Base-by-base conservation (phyloP, 2,888 invertebrate species). In the Melikaiella ostensackeni region DNA sequence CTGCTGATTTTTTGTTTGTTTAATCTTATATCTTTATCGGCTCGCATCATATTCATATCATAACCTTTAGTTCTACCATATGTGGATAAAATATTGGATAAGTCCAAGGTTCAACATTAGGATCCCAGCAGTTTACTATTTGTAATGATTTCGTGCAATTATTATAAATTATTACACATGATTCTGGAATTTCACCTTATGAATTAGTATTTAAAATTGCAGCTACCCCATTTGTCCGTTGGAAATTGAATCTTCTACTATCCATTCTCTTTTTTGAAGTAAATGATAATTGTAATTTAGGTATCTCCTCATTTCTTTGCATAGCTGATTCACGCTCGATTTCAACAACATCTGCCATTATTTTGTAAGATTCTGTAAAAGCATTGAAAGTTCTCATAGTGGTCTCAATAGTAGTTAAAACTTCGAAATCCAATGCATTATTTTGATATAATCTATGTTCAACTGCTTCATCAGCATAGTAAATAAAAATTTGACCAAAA, bases 101-200 rank as follows among this genome's bases (percentile, higher is more conserved):
- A 74, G 59, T n/a, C 76, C 30, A 70, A 77, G 81, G 82, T 55
- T 83, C 81, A 19, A 80, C 75, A 77, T 83, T 79, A 11, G 82
- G 80, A 79, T 33, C 83, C 78, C 78, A 83, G 62, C 78, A 83
- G 62, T 35, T 78, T 21, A 77, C 73, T 35, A 35, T 27, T 73
- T 81, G 77, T 61, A 84, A 76, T 59, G 24, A 21, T 75, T 77
- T 77, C 13, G 79, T 80, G 16, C 33, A 70, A 61, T 59, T 77
- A 38, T 83, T 79, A n/a, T 79, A 82, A 83, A 75, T 80, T 55
- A 76, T 62, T 1, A 81, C 79, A 42, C 75, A 80, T 13, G 80
- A 82, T 79, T 83, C 79, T 38, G 82, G 79, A 81, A 83, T 82
- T 66, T 84, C 81, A 2, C 82, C 82, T 63, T 83, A 76, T 19